Percentiles rank a stretch among this genome's conserved stretches.
These are phyloP conservation scores for Drosophila prolongata DNA, from an alignment of 2,888 invertebrate genomes.

Conservation along the genomic window DNA sequence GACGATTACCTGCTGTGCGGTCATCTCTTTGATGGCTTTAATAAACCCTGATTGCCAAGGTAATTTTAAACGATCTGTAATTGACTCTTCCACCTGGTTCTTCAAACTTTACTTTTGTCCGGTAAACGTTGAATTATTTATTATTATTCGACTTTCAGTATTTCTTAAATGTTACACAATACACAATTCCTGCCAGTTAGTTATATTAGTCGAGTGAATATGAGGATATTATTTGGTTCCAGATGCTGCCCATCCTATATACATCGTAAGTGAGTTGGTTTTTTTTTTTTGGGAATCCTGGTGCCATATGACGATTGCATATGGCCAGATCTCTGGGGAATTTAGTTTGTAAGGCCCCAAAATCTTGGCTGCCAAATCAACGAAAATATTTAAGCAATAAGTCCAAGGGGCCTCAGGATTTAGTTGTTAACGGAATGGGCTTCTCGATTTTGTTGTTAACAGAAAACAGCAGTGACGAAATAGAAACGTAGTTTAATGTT, in stretches of 20 bases:
- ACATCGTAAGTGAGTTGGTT: conserved; percentile 5
- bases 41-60: conserved; percentile 33
- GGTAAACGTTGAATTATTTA: conserved; percentile 48
- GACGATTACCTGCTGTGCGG: conserved; percentile 64
- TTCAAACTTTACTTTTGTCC: conserved; percentile 2
- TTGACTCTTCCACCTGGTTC: background rate
- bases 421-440: conserved; percentile 46
- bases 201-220: conserved; percentile 37
- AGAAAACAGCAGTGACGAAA: conserved; percentile 23
- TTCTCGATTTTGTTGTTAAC: conserved; percentile 10
- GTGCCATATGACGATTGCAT: conserved; percentile 49
- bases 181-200: conserved; percentile 35
- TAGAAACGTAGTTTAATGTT: conserved; percentile 50
- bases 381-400: conserved; percentile 49
- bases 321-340: conserved; percentile 29
- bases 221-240: conserved; percentile 55
- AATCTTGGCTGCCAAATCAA: conserved; percentile 55
- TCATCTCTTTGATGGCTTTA: conserved; percentile 43
- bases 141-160: conserved; percentile 50
- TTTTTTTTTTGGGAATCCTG: conserved; percentile 18
- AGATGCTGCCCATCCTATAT: conserved; percentile 50
- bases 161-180: conserved; percentile 35
- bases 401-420: conserved; percentile 27
- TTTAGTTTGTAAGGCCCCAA: conserved; percentile 13
- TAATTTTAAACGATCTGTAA: conserved; percentile 26